Conservation (phyloP, 2,888 invertebrate genomes). For the Tanytarsus gracilentus region DNA sequence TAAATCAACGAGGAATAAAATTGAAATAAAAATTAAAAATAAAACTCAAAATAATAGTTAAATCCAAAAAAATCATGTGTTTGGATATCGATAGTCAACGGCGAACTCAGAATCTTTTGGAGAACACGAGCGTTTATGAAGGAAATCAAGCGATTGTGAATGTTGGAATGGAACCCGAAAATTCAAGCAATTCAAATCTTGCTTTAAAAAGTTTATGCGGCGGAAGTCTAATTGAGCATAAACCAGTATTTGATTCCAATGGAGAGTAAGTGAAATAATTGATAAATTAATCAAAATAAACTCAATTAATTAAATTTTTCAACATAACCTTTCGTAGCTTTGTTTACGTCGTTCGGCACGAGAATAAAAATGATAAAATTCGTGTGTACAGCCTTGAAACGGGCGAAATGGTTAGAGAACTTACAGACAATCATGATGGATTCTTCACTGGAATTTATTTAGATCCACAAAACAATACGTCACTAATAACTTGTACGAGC, state of each 20-base stretch:
- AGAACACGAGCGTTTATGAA: neutral
- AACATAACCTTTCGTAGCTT: conserved; percentile 43
- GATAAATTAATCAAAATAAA: conserved; percentile 25
- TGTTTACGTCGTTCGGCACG: conserved; percentile 49
- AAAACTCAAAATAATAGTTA: neutral
- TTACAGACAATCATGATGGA: conserved; percentile 46
- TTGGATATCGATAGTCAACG: neutral
- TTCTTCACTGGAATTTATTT: conserved; percentile 47
- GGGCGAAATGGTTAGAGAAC: conserved; percentile 52
- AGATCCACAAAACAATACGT: conserved; percentile 43
- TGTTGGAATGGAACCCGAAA: conserved; percentile 3
- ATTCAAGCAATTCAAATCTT: neutral
- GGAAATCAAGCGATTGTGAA: too few species aligned
- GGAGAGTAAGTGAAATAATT: conserved; percentile 48
- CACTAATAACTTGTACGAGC: conserved; percentile 48
- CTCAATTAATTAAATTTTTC: conserved; percentile 14
- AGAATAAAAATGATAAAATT: conserved; percentile 50
- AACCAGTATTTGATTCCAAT: conserved; percentile 54
- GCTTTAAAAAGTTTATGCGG: conserved; percentile 38
- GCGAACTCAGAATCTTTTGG: neutral
- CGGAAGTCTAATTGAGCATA: conserved; percentile 50
- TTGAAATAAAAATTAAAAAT: neutral
- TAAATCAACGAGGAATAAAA: too few species aligned
- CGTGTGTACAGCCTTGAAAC: conserved; percentile 56
- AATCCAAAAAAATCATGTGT: neutral